Conservation (phyloP, 1,140 invertebrate genomes). For the Paracyclopina nana region DNA sequence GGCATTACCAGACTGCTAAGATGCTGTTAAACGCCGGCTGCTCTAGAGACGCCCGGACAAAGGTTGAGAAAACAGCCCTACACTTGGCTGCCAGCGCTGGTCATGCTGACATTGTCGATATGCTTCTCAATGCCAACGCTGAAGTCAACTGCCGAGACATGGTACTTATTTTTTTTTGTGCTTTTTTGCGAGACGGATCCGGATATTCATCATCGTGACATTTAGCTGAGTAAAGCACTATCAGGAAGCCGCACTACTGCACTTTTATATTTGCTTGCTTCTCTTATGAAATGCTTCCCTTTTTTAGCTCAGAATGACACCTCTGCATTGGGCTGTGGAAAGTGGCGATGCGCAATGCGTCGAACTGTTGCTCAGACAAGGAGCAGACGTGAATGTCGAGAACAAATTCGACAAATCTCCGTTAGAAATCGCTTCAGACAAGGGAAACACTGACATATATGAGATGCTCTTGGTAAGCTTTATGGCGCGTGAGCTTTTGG, state of each 20-base stretch:
- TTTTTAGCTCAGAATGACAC: conserved; percentile 59
- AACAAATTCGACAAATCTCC: conserved; percentile 73
- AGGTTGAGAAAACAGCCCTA: conserved; percentile 73
- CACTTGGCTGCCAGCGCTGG: conserved; percentile 72
- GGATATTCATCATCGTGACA: no score
- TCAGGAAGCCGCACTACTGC: no score
- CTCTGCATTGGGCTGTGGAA: conserved; percentile 82
- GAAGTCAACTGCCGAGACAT: conserved; percentile 61
- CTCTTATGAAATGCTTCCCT: no score
- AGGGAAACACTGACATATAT: conserved; percentile 38
- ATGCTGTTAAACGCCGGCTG: conserved; percentile 62
- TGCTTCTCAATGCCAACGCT: conserved; percentile 52
- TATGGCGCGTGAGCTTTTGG: no score
- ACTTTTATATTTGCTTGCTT: no score
- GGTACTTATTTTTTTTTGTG: no score
- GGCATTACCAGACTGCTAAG: conserved; percentile 57
- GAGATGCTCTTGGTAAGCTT: no score
- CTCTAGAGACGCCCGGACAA: conserved; percentile 64
- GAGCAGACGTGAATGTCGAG: conserved; percentile 40
- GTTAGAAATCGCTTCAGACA: conserved; percentile 47
- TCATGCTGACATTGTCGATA: conserved; percentile 48
- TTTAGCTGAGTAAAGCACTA: no score
- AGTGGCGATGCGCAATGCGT: conserved; percentile 41
- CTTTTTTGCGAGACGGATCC: no score
- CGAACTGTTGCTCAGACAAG: conserved; percentile 43